Evolutionary conservation across 1,140 invertebrate genomes (phyloP).

Genomic region (Sesamia nonagrioides): DNA sequence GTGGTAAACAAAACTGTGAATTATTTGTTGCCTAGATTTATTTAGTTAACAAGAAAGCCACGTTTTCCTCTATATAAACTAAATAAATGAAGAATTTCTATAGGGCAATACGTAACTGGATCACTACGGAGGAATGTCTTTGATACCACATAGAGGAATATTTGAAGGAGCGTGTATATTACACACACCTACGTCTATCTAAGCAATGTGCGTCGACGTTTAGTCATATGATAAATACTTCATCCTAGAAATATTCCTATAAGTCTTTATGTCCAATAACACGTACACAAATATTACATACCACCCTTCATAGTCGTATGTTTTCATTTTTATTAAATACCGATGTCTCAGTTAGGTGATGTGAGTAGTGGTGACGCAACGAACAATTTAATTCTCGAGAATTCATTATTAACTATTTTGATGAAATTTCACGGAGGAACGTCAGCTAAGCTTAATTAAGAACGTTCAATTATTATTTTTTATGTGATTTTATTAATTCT

Average conservation of each 20-base stretch:
- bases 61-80: slow-evolving; percentile 42
- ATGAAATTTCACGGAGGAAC: background rate
- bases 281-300: slow-evolving; percentile 34
- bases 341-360: slow-evolving; percentile 1
- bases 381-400: background rate
- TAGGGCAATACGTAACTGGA: slow-evolving; percentile 57
- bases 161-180: slow-evolving; percentile 41
- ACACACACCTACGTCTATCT: slow-evolving; percentile 37
- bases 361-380: background rate
- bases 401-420: background rate
- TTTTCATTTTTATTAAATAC: slow-evolving; percentile 39
- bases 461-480: background rate
- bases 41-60: slow-evolving; percentile 30
- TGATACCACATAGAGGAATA: slow-evolving; percentile 54
- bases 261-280: slow-evolving; percentile 26
- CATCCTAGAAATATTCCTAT: slow-evolving; percentile 28
- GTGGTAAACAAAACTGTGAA: slow-evolving; percentile 56
- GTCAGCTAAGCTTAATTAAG: background rate
- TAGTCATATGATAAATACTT: slow-evolving; percentile 37
- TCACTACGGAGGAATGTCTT: slow-evolving; percentile 56
- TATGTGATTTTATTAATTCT: background rate
- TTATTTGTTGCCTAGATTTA: slow-evolving; percentile 29
- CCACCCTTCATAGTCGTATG: background rate
- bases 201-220: slow-evolving; percentile 37
- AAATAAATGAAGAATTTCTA: slow-evolving; percentile 59